Base-by-base conservation (phyloP, 2,888 invertebrate species). In the Hydriomena furcata region DNA sequence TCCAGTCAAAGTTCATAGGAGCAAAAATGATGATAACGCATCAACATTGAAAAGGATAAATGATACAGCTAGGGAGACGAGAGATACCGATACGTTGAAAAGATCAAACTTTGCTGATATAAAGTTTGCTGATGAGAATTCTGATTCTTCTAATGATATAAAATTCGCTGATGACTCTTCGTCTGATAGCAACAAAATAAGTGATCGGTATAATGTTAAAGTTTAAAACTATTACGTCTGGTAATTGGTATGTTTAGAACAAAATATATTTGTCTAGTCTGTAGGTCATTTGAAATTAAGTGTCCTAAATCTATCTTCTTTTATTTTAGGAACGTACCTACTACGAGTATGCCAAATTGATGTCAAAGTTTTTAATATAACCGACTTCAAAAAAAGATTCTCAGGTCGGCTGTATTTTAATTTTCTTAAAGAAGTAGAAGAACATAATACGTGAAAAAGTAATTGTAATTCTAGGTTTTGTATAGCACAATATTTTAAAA, bases 101-200 rank as follows among this genome's bases (percentile, higher is more conserved):
- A 89, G 92, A 60, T 91, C 91, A 36, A 92, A 92, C 61, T 82
- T 93, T 44, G 92, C 92, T 42, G 94, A 94, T 61, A 92, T 95
- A 36, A 93, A 92, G 67, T 95, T 93, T 71, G 95, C 93, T 5
- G 95, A 95, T 66, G 95, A 95, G 24, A 93, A 92, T 60, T 93
- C 93, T 0, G 93, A 93, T 66, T 88, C 89, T 13, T 91, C 91
- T 0, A 84, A 80, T 54, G 90, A 91, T 61, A 87, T 89, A 4
- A 86, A 84, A 63, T 89, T 86, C 57, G 87, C 82, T 7, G 91
- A 88, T 47, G 90, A 88, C 59, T 89, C 90, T 1, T 89, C 90
- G 1, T 88, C 90, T 1, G 90, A 90, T 62, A 88, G 87, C 62
- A 90, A 90, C 72, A 79, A 76, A 56, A 58, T 87, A 56, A 70